Evolutionary conservation across 2,113 vertebrate species (phyloP).

Genomic region (Ptilorrhoa leucosticta): DNA sequence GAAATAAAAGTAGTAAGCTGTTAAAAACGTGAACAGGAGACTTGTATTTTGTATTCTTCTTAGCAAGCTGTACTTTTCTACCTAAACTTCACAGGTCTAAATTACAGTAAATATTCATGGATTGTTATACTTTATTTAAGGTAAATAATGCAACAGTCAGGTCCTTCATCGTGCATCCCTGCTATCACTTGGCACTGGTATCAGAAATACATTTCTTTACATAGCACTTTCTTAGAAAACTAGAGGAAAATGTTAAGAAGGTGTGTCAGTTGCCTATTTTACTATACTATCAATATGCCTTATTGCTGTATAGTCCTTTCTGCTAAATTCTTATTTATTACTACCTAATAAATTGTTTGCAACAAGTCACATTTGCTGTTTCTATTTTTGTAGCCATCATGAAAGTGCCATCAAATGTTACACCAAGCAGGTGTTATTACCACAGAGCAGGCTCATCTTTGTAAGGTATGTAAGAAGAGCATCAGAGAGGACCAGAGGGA

Average conservation of each 20-base stretch:
- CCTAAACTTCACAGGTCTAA: neutral
- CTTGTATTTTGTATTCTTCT: neutral
- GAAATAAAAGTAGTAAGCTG: neutral
- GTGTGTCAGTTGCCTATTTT: neutral
- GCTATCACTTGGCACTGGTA: neutral
- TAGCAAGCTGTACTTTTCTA: constrained; percentile 15
- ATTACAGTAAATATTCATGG: neutral
- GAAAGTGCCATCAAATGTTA: neutral
- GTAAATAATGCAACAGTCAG: neutral
- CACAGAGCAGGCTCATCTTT: neutral
- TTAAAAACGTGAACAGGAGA: neutral
- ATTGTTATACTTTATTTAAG: neutral
- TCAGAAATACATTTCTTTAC: constrained; percentile 2
- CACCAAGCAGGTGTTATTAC: neutral
- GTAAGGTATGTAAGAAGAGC: neutral
- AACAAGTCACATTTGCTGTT: neutral
- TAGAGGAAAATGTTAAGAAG: neutral
- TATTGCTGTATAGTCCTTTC: constrained; percentile 21
- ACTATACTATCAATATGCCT: constrained; percentile 10
- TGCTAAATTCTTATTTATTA: constrained; percentile 42
- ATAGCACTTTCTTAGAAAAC: constrained; percentile 29
- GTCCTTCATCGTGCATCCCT: neutral
- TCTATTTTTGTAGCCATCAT: neutral
- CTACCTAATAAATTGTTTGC: constrained; percentile 41
- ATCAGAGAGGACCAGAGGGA: neutral